A percentile compares a stretch with the other conserved stretches of the same genome.
Evolutionary conservation across 53 echinoderm and acorn worm species (phyloP).

Genomic region (Holothuria scabra): DNA sequence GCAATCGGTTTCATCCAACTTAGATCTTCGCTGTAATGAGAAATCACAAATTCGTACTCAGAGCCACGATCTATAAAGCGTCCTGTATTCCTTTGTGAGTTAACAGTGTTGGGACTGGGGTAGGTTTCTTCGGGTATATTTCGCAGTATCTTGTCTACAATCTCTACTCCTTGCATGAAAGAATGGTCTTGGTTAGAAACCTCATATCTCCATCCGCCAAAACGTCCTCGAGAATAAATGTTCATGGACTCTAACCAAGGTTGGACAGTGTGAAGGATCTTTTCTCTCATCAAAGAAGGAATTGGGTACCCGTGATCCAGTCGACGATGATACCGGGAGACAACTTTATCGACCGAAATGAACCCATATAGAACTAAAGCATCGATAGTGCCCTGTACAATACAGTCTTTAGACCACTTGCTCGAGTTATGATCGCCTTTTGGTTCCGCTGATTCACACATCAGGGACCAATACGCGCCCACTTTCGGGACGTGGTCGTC

Average conservation of each 20-base stretch:
- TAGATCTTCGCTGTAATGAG: conserved; percentile 48
- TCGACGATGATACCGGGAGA: conserved; percentile 53
- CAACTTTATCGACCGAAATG: conserved; percentile 40
- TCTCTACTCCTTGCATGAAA: conserved; percentile 64
- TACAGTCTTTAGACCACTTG: conserved; percentile 12
- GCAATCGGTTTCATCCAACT: conserved; percentile 47
- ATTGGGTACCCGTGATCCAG: conserved; percentile 59
- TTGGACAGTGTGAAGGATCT: conserved; percentile 19
- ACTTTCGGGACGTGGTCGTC: conserved; percentile 54
- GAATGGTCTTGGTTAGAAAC: conserved; percentile 63
- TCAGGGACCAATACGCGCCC: conserved; percentile 49
- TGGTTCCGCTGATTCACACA: conserved; percentile 65
- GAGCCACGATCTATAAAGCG: conserved; percentile 4
- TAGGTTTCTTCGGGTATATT: conserved; percentile 50
- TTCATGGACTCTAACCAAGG: conserved; percentile 49
- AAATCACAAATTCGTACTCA: conserved; percentile 18
- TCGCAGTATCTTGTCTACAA: conserved; percentile 39
- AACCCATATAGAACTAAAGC: conserved; percentile 54
- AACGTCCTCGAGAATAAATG: conserved; percentile 57
- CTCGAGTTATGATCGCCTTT: not conserved
- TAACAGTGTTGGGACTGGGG: conserved; percentile 48
- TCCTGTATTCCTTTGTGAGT: conserved; percentile 40
- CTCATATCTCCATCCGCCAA: conserved; percentile 67
- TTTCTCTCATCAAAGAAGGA: conserved; percentile 43
- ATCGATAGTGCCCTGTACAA: too few species aligned